Percentiles rank a stretch among this genome's conserved stretches.
Conservation (phyloP, 2,113 vertebrate genomes). For the Prolemur simus region DNA sequence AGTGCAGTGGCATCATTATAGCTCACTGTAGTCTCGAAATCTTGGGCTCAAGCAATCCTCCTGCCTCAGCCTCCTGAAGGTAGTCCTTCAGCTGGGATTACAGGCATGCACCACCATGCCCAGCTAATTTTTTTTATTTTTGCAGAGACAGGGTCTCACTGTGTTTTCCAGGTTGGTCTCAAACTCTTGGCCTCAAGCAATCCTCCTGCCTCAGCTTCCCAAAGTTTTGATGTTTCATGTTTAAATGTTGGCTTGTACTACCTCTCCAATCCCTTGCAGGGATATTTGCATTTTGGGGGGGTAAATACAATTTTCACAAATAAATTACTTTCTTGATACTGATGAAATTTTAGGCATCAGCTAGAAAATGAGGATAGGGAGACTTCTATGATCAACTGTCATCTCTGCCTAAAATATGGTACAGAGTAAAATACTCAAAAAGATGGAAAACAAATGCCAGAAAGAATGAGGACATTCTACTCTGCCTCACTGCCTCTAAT, state of each 20-base stretch:
- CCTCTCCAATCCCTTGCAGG: not conserved
- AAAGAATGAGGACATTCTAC: slow-evolving; percentile 18
- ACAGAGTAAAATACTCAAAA: not conserved
- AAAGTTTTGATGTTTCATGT: not conserved
- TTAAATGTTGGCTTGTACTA: slow-evolving; percentile 21
- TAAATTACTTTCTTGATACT: slow-evolving; percentile 36
- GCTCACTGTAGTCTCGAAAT: too few relatives aligned
- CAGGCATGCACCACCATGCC: too few relatives aligned
- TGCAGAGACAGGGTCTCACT: too few relatives aligned
- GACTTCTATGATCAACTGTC: slow-evolving; percentile 5
- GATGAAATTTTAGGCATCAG: slow-evolving; percentile 23
- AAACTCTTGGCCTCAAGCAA: too few relatives aligned
- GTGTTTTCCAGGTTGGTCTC: too few relatives aligned
- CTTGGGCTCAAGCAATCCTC: too few relatives aligned
- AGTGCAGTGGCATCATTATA: too few relatives aligned
- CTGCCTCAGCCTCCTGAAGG: too few relatives aligned
- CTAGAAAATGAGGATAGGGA: not conserved
- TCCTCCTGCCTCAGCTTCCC: too few relatives aligned
- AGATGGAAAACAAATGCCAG: slow-evolving; percentile 12
- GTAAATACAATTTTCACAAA: not conserved
- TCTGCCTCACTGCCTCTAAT: not conserved
- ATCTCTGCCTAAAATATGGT: not conserved
- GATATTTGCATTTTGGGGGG: not conserved
- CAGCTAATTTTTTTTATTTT: too few relatives aligned
- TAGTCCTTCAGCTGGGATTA: too few relatives aligned